Percentiles rank a stretch among this genome's conserved stretches.
Conservation (phyloP, 2,888 invertebrate species). For the Agrotis clavis region DNA sequence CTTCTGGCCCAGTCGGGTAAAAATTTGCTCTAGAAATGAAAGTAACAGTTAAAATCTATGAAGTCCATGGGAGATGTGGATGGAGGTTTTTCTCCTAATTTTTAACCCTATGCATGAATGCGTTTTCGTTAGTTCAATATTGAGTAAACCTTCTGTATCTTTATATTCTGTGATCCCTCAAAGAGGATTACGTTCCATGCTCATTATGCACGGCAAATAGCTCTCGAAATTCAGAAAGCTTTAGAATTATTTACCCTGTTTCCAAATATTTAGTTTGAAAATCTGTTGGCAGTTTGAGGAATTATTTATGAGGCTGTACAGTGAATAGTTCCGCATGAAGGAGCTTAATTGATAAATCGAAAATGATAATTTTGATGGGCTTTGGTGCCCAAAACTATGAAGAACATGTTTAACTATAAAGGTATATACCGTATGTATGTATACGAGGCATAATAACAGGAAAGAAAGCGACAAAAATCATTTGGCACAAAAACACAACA, state of each 20-base stretch:
- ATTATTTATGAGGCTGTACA: conserved; percentile 13
- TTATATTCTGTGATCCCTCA: conserved; percentile 8
- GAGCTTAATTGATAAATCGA: conserved; percentile 27
- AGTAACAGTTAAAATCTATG: no score
- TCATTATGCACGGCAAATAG: conserved; percentile 42
- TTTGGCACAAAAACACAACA: no score
- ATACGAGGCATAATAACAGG: no score
- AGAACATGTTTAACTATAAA: neutral
- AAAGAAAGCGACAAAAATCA: no score
- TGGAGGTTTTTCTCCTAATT: no score
- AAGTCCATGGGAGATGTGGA: no score
- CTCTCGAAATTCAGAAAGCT: conserved; percentile 20
- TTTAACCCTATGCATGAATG: neutral
- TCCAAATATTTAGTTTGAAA: conserved; percentile 11
- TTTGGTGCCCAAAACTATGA: conserved; percentile 11
- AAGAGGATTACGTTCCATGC: conserved; percentile 40
- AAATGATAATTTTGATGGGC: conserved; percentile 28
- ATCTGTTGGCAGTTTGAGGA: conserved; percentile 6
- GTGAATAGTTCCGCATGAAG: conserved; percentile 14
- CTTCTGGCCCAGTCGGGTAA: no score
- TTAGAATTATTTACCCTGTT: conserved; percentile 25
- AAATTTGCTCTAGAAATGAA: no score
- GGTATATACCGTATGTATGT: neutral
- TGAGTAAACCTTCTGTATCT: conserved; percentile 1
- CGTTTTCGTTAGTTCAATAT: no score